A percentile compares a stretch with the other conserved stretches of the same genome.
phyloP scores from a whole-genome alignment of 2,113 vertebrate genomes.

The Chionodraco myersi region DNA sequence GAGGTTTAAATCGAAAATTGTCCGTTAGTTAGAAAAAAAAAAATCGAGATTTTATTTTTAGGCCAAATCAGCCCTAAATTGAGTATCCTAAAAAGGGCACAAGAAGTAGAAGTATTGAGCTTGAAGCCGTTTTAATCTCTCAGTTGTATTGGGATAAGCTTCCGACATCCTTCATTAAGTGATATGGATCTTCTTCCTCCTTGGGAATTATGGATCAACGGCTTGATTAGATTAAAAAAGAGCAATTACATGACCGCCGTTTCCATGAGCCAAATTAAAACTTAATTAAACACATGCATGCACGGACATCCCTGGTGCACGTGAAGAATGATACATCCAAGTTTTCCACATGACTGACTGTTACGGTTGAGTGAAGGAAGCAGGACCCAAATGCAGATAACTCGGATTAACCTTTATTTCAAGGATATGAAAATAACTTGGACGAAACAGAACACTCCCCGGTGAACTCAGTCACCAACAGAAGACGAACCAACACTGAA shows the following conservation, averaged over 20 bases:
- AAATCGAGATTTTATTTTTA: no score
- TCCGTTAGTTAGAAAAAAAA: no score
- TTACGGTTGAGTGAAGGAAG: no score
- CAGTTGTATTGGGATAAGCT: background rate
- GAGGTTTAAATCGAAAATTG: no score
- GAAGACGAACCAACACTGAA: no score
- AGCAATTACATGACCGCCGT: background rate
- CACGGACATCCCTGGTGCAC: background rate
- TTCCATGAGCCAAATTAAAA: background rate
- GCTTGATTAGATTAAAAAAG: constrained; percentile 4
- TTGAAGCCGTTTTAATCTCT: constrained; percentile 2
- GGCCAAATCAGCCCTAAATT: no score
- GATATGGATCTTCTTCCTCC: background rate
- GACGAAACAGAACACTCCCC: no score
- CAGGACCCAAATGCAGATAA: no score
- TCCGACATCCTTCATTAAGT: background rate
- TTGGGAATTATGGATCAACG: background rate
- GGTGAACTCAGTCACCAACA: no score
- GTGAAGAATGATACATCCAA: background rate
- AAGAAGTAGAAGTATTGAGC: background rate
- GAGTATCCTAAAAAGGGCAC: background rate
- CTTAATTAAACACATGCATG: background rate
- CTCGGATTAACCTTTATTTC: no score
- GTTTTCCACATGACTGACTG: background rate
- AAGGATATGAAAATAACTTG: no score